phyloP scores from a whole-genome alignment of 2,113 vertebrate species.

The Hyla sarda region DNA sequence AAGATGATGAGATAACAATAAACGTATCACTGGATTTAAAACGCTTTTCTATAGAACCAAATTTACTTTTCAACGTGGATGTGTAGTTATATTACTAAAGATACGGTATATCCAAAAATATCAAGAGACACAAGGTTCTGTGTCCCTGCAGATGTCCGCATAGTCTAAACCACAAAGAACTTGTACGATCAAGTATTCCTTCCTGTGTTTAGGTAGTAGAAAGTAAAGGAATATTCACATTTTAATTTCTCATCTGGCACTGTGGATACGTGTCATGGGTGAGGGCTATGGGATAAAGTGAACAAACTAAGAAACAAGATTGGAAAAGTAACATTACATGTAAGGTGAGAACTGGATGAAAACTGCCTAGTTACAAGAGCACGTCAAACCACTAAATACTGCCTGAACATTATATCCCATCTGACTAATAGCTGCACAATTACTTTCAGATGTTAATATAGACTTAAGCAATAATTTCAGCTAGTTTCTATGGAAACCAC shows the following conservation, averaged over 20 bases:
- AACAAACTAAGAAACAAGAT: not conserved
- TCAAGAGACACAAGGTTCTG: not conserved
- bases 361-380: constrained; percentile 1
- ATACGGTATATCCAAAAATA: not conserved
- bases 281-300: not conserved
- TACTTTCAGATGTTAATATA: constrained; percentile 58
- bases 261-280: not conserved
- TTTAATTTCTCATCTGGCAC: not conserved
- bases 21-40: not conserved
- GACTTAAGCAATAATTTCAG: constrained; percentile 61
- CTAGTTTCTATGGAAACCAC: constrained; percentile 69
- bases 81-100: not conserved
- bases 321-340: not conserved
- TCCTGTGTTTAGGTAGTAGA: not conserved
- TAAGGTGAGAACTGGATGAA: not conserved
- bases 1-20: too few relatives aligned
- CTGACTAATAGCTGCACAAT: constrained; percentile 56
- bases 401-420: not conserved
- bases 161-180: not conserved
- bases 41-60: not conserved
- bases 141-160: not conserved
- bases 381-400: constrained; percentile 9
- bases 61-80: not conserved
- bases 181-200: not conserved
- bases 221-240: not conserved